These are phyloP conservation scores for Tapirus indicus DNA, from an alignment of 2,797 vertebrate genomes.

Conservation along the genomic window DNA sequence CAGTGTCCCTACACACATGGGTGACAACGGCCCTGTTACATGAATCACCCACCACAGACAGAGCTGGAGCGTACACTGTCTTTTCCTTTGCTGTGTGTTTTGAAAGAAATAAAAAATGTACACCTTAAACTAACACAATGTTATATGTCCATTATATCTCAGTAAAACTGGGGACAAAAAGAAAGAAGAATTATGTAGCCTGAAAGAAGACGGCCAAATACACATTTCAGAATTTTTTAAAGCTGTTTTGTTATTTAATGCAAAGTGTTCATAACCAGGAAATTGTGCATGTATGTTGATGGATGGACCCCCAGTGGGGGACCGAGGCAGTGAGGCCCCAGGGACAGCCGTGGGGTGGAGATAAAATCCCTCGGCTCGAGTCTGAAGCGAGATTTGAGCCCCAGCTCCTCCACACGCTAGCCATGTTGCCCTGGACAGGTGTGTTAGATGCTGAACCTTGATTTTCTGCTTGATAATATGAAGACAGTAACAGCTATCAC, in stretches of 20 bases:
- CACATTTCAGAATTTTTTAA: background rate
- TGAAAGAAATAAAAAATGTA: background rate
- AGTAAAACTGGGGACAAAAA: background rate
- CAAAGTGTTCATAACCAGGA: background rate
- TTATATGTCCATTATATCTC: background rate
- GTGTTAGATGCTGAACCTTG: background rate
- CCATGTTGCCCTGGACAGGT: background rate
- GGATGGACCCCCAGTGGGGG: background rate
- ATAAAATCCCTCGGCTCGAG: background rate
- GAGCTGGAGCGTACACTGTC: background rate
- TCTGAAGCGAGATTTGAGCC: background rate
- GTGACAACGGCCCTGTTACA: background rate
- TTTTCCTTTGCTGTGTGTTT: background rate
- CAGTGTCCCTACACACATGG: accelerated
- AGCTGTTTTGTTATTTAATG: background rate
- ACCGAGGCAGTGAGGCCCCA: background rate
- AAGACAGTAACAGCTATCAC: no score
- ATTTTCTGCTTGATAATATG: background rate
- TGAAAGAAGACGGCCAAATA: background rate
- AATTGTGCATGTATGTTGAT: background rate
- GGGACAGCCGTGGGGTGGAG: background rate
- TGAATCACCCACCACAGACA: background rate
- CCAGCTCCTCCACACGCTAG: background rate
- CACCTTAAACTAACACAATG: background rate
- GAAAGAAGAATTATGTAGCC: background rate